Evolutionary conservation across 2,113 vertebrate genomes (phyloP).

Genomic region (Bombycilla garrulus): DNA sequence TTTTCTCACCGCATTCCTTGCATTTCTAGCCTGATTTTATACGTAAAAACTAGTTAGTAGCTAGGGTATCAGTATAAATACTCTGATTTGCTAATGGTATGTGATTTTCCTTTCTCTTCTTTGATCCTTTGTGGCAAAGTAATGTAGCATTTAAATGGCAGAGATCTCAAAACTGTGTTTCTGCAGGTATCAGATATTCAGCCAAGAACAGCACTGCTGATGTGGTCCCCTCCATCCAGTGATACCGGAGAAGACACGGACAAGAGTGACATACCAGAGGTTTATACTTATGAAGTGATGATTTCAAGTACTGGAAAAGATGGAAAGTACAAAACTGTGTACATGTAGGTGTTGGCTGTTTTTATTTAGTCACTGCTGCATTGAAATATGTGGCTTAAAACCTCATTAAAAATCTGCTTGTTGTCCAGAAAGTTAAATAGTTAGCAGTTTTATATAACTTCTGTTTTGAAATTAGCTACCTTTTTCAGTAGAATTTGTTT

Average conservation of each 20-base stretch:
- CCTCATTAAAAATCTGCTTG: background rate
- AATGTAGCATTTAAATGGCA: background rate
- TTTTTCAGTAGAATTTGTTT: background rate
- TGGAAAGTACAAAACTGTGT: constrained; percentile 85
- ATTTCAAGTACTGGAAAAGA: constrained; percentile 88
- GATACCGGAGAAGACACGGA: constrained; percentile 70
- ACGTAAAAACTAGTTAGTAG: background rate
- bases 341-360: constrained; percentile 75
- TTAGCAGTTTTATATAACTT: background rate
- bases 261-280: constrained; percentile 63
- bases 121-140: background rate
- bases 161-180: constrained; percentile 41
- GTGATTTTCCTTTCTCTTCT: background rate
- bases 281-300: constrained; percentile 83
- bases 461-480: background rate
- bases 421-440: background rate
- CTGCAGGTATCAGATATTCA: constrained; percentile 87
- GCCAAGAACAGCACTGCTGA: constrained; percentile 79
- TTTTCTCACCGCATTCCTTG: background rate
- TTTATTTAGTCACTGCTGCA: background rate
- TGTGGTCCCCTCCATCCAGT: constrained; percentile 82
- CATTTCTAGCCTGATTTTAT: background rate
- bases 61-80: background rate
- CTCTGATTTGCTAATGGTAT: background rate
- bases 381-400: background rate